Base-by-base conservation (phyloP, 2,888 invertebrate genomes). In the Eupithecia dodoneata region DNA sequence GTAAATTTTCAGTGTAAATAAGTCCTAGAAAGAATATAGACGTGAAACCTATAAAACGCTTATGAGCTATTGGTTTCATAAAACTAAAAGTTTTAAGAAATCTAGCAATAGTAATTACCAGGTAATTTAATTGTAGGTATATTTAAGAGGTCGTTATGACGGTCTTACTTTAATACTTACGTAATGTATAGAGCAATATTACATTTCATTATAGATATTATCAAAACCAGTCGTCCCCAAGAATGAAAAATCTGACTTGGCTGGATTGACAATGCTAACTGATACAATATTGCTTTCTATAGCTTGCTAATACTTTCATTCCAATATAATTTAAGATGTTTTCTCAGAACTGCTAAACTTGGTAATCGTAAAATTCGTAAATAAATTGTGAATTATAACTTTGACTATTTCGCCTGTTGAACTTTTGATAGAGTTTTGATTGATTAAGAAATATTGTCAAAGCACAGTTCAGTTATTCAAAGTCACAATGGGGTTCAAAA, bases 311-410 rank as follows among this genome's bases (percentile, higher is more conserved):
- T 47, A 55, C 55, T 55, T 55, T 18, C 0, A 59, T 59, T 59
- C 18, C 1, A 18, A 59, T 18, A 59, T 3, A 63, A 45, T 81
- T n/a, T n/a, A 59, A 9, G n/a, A 59, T 18, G 18, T 59, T 82
- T 81, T 80, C 77, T 71, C 79, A 76, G 80, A 81, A 82, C 81
- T 77, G 79, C 84, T 83, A 88, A 63, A 4, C 9, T 30, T 52
- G 5, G 52, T n/a, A 18, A 63, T 63, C 63, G 30, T 18, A 63
- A 63, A 63, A 63, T 30, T 63, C 30, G 10, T 63, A 12, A 63
- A 18, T 63, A 63, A 87, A 88, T 89, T 89, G 87, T 83, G 87
- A 89, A 89, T 89, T 86, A 86, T 73, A 87, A 88, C 81, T 89
- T 88, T 78, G 79, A 78, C 81, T 83, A 79, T 80, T 81, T 85